Conservation (phyloP, 1,140 invertebrate species). For the Elysia chlorotica region DNA sequence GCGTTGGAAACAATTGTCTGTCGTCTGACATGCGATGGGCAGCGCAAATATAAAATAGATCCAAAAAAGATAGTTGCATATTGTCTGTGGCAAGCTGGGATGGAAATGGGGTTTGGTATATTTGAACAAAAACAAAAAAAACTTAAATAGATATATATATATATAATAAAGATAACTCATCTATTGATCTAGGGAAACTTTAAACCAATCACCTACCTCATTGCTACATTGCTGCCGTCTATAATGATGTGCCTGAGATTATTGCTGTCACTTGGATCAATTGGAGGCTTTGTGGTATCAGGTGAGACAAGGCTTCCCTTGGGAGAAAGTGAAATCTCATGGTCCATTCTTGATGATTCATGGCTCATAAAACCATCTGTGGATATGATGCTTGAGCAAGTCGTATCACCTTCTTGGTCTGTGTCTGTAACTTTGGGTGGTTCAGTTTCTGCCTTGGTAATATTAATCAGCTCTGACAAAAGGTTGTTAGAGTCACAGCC, state of each 20-base stretch:
- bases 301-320: neutral
- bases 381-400: neutral
- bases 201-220: slow-evolving; percentile 45
- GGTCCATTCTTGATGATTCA: neutral
- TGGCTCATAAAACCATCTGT: neutral
- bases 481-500: slow-evolving; percentile 77
- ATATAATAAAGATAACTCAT: neutral
- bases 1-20: no score
- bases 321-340: neutral
- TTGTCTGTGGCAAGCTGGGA: no score
- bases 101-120: no score
- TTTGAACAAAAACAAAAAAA: neutral
- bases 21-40: neutral
- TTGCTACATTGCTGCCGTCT: slow-evolving; percentile 62
- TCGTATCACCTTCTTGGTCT: neutral
- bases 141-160: neutral
- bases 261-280: slow-evolving; percentile 13
- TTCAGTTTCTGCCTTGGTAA: slow-evolving; percentile 35
- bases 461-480: slow-evolving; percentile 71
- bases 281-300: slow-evolving; percentile 4
- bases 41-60: neutral
- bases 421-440: neutral
- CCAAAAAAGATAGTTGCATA: neutral
- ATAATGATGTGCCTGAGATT: slow-evolving; percentile 58
- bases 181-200: neutral